Conservation (phyloP, 2,113 vertebrate genomes). For the Phyllostomus discolor region DNA sequence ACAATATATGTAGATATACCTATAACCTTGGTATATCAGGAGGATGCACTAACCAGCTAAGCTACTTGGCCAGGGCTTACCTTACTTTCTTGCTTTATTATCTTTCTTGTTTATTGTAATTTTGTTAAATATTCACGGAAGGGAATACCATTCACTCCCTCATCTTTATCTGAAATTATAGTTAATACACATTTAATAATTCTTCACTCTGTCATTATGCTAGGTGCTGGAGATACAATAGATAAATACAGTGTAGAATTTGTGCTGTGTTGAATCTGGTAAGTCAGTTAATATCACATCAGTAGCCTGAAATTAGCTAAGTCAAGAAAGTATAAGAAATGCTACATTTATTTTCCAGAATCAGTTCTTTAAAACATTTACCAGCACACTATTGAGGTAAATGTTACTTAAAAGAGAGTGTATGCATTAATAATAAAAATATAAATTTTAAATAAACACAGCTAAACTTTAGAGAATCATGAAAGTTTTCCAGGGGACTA, state of each 20-base stretch:
- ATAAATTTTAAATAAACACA: neutral
- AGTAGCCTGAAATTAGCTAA: neutral
- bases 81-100: neutral
- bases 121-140: neutral
- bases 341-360: neutral
- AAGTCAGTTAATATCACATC: neutral
- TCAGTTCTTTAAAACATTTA: neutral
- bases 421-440: neutral
- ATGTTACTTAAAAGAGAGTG: neutral
- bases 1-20: neutral
- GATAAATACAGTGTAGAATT: neutral
- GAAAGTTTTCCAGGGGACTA: neutral
- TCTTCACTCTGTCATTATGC: neutral
- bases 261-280: neutral
- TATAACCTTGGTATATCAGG: too few relatives aligned
- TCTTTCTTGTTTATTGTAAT: neutral
- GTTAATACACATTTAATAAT: neutral
- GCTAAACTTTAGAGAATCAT: neutral
- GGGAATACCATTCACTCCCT: neutral
- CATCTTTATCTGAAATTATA: neutral
- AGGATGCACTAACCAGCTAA: too few relatives aligned
- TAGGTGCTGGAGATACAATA: neutral
- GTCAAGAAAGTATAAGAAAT: neutral
- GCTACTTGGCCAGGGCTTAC: too few relatives aligned
- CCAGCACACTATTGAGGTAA: neutral